Conservation (phyloP, 2,113 vertebrate genomes). For the Mastomys natalensis region DNA sequence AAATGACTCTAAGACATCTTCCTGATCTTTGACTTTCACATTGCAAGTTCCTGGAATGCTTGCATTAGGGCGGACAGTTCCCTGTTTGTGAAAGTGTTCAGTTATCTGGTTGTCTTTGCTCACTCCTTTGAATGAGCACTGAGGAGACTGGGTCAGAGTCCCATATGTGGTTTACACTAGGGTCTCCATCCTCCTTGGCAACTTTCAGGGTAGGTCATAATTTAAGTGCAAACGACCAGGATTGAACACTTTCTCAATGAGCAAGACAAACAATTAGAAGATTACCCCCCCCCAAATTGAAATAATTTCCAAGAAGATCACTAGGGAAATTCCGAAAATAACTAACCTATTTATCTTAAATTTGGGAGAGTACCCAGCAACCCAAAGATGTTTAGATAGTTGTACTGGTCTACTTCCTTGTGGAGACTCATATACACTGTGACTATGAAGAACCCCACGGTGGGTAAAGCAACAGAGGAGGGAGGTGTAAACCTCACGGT, state of each 20-base stretch:
- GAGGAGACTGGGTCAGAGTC: background rate
- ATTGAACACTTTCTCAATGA: background rate
- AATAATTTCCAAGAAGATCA: slow-evolving; percentile 5
- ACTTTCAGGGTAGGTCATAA: background rate
- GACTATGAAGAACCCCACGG: fast-evolving
- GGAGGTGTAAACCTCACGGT: background rate
- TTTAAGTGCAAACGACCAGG: background rate
- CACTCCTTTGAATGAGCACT: background rate
- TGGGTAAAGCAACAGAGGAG: background rate
- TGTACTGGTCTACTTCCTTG: background rate
- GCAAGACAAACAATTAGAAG: background rate
- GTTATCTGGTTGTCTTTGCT: background rate
- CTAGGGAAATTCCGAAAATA: background rate
- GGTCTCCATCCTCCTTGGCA: background rate
- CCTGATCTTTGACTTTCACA: background rate
- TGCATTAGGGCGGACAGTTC: background rate
- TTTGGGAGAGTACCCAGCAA: background rate
- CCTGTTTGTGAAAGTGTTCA: background rate
- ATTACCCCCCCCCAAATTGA: background rate
- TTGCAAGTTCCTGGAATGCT: slow-evolving; percentile 12
- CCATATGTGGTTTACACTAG: background rate
- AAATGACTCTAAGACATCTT: background rate
- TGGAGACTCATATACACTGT: background rate
- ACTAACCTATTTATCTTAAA: background rate
- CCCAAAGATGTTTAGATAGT: background rate